Percentiles rank a stretch among this genome's conserved stretches.
phyloP scores from a whole-genome alignment of 2,888 invertebrate genomes.

The Rhagium mordax region DNA sequence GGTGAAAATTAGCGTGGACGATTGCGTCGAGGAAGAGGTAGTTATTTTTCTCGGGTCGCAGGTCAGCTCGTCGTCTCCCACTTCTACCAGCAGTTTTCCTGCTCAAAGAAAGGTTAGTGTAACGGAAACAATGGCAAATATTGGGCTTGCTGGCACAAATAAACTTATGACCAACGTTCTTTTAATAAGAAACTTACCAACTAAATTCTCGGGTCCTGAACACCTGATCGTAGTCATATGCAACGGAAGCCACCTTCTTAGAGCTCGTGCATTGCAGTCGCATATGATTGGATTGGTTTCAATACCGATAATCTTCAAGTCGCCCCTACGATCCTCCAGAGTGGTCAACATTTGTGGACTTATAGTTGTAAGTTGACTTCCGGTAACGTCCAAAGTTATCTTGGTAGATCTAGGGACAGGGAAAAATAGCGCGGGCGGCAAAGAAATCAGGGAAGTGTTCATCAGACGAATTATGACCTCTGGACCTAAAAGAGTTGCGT shows the following conservation, averaged over 20 bases:
- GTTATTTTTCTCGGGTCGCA: slow-evolving; percentile 80
- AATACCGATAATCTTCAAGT: slow-evolving; percentile 82
- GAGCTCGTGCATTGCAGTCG: slow-evolving; percentile 86
- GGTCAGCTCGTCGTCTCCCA: slow-evolving; percentile 86
- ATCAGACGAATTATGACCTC: slow-evolving; percentile 81
- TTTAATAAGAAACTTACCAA: slow-evolving; percentile 69
- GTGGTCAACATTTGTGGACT: slow-evolving; percentile 85
- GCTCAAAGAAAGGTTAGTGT: slow-evolving; percentile 70
- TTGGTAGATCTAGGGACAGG: slow-evolving; percentile 90
- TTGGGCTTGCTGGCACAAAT: too few relatives aligned
- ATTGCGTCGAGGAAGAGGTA: slow-evolving; percentile 64
- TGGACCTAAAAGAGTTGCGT: slow-evolving; percentile 71
- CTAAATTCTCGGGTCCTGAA: slow-evolving; percentile 79
- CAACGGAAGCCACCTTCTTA: slow-evolving; percentile 84
- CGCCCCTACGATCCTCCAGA: slow-evolving; percentile 86
- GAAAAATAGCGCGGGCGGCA: slow-evolving; percentile 89
- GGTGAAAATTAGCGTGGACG: slow-evolving; percentile 58
- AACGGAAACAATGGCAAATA: too few relatives aligned
- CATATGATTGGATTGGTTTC: slow-evolving; percentile 87
- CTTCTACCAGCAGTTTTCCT: slow-evolving; percentile 80
- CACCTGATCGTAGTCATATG: slow-evolving; percentile 77
- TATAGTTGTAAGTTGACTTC: slow-evolving; percentile 83
- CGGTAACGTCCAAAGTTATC: slow-evolving; percentile 84
- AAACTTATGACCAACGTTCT: too few relatives aligned
- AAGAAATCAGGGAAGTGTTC: slow-evolving; percentile 84